A percentile compares a stretch with the other conserved stretches of the same genome.
Conservation (phyloP, 2,797 vertebrate genomes). For the Pangasius mekongensis region DNA sequence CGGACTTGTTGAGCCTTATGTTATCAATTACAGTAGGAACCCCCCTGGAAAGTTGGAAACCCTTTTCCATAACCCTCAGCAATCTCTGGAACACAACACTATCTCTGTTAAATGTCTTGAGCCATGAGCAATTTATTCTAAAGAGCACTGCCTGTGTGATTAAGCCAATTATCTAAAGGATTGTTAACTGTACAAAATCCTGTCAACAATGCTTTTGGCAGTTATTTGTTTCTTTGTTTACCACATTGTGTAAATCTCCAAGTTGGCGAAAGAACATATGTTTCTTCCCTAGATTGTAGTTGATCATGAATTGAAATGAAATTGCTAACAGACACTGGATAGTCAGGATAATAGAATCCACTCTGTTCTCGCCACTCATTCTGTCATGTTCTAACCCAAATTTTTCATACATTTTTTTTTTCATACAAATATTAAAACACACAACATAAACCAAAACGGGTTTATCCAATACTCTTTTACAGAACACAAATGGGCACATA, state of each 20-base stretch:
- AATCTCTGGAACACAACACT: constrained; percentile 8
- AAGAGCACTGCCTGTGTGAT: constrained; percentile 16
- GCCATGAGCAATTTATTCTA: constrained; percentile 22
- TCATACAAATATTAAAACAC: background rate
- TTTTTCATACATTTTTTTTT: background rate
- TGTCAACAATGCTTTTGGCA: constrained; percentile 13
- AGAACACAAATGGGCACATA: background rate
- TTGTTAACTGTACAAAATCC: constrained; percentile 26
- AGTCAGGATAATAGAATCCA: background rate
- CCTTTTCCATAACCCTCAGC: constrained; percentile 37
- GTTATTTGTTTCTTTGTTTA: constrained; percentile 10
- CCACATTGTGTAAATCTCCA: constrained; percentile 9
- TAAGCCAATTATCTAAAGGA: constrained; percentile 8
- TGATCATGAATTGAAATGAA: constrained; percentile 15
- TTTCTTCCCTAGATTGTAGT: background rate
- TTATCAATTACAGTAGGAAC: constrained; percentile 54
- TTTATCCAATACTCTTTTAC: background rate
- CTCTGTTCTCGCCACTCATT: background rate
- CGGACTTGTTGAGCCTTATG: constrained; percentile 32
- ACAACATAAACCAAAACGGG: background rate
- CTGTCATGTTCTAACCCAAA: background rate
- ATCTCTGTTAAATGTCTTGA: constrained; percentile 25
- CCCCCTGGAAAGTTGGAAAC: constrained; percentile 50
- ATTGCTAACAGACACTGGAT: constrained; percentile 15
- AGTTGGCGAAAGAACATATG: background rate